A percentile compares a stretch with the other conserved stretches of the same genome.
Evolutionary conservation across 35 echinoderm and acorn worm genomes (phyloP).

Genomic region (Lytechinus variegatus): DNA sequence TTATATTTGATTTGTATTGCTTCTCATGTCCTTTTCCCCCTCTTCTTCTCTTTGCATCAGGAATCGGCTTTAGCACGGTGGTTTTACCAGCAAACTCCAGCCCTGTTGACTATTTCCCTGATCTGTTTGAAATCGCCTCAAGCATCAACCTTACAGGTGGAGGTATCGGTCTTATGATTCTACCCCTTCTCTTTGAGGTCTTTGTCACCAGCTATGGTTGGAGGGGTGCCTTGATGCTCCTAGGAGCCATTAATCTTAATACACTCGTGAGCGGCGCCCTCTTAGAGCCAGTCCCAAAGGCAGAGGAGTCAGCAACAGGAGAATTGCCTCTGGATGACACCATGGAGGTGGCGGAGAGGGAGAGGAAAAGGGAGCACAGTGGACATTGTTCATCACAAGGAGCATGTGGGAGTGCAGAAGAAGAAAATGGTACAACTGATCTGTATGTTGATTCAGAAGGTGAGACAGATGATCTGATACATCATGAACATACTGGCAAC

Average conservation of each 20-base stretch:
- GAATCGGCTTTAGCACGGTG: constrained; percentile 32
- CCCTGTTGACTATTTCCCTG: constrained; percentile 33
- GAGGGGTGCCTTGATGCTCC: constrained; percentile 16
- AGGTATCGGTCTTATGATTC: constrained; percentile 28
- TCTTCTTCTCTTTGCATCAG: background rate
- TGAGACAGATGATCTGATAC: background rate
- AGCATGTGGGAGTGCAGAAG: background rate
- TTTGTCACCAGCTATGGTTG: constrained; percentile 32
- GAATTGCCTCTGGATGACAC: background rate
- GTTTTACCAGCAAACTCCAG: constrained; percentile 42
- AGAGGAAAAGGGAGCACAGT: background rate
- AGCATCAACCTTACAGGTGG: constrained; percentile 38
- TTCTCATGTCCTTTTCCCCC: too few species aligned
- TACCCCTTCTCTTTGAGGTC: constrained; percentile 39
- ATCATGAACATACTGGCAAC: background rate
- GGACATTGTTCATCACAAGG: background rate
- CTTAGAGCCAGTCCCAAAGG: constrained; percentile 9
- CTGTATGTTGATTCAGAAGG: background rate
- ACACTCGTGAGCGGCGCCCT: constrained; percentile 46
- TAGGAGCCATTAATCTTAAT: constrained; percentile 36
- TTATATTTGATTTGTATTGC: too few species aligned
- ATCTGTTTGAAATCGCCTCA: constrained; percentile 30
- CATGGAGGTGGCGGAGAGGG: background rate
- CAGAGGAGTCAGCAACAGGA: background rate
- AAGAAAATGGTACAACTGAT: background rate